Base-by-base conservation (phyloP, 2,888 invertebrate species). In the Automeris io region DNA sequence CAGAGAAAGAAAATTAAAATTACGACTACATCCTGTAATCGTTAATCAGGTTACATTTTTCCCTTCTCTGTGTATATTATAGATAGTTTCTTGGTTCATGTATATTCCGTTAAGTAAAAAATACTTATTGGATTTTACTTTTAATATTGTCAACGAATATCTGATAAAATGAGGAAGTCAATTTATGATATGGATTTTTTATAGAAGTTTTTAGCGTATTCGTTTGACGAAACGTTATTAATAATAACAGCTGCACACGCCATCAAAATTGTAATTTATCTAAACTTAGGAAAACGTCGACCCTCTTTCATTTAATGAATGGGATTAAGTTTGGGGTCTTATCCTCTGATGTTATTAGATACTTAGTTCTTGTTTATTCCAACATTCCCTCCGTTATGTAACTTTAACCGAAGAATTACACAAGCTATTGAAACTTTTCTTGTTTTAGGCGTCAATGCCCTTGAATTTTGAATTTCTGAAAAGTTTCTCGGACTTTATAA, bases 251-350 rank as follows among this genome's bases (percentile, higher is more conserved):
- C 37, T 55, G 54, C 49, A 55, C 35, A 54, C 43, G 41, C 45
- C 43, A 41, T 43, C 46, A 42, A 32, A 52, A 51, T 52, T 46
- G 52, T 56, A 52, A 59, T 57, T 59, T 54, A 55, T 58, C 51
- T 46, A 41, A 59, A 65, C 56, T 69, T 61, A 47, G 51, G 41
- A 40, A 65, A 65, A 51, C 66, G 71, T 70, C 70, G 67, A 72
- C 70, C 71, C 67, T 68, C 61, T 66, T 70, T 69, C 45, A 60
- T 62, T 51, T 61, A 64, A 63, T 61, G 42, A 57, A 61, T 57
- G 49, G 47, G 48, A 58, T 57, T 45, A 55, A 53, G 47, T 54
- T 55, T 41, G 37, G 38, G 41, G 19, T 34, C 38, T 41, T 45
- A 49, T 49, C 45, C 39, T 57, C 48, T 43, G 34, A 46, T 46